These are phyloP conservation scores for Drosophila eohydei DNA, from an alignment of 2,888 invertebrate genomes.

Conservation along the genomic window DNA sequence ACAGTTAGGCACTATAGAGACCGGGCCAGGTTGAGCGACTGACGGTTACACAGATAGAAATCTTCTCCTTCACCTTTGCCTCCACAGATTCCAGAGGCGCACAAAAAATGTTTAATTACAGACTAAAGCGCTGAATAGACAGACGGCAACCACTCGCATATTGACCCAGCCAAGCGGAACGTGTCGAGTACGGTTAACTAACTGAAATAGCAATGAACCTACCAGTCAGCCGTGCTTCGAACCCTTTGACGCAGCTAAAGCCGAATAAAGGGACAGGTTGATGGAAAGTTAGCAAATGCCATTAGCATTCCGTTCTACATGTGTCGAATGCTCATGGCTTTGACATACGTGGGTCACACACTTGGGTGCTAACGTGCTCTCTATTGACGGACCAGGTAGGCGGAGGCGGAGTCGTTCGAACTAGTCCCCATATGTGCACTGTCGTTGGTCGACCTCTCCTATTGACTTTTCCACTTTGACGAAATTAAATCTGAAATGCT, in stretches of 20 bases:
- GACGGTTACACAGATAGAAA: conserved; percentile 37
- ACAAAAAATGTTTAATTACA: conserved; percentile 74
- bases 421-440: conserved; percentile 12
- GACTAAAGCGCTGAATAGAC: conserved; percentile 43
- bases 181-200: conserved; percentile 77
- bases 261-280: conserved; percentile 42
- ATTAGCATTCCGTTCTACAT: conserved; percentile 68
- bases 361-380: conserved; percentile 30
- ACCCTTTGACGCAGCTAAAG: conserved; percentile 66
- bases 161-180: conserved; percentile 69
- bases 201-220: conserved; percentile 67
- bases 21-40: conserved; percentile 11
- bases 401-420: neutral
- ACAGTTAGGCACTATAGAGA: conserved; percentile 30
- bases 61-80: conserved; percentile 51
- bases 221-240: conserved; percentile 32
- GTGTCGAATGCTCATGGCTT: conserved; percentile 41
- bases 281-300: conserved; percentile 60
- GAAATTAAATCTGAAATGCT: conserved; percentile 79
- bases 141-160: conserved; percentile 54
- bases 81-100: conserved; percentile 32
- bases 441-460: conserved; percentile 50
- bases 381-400: neutral
- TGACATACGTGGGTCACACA: conserved; percentile 48
- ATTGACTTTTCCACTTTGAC: conserved; percentile 69